These are phyloP conservation scores for Pycnonotus jocosus DNA, from an alignment of 2,113 vertebrate species.

Conservation along the genomic window DNA sequence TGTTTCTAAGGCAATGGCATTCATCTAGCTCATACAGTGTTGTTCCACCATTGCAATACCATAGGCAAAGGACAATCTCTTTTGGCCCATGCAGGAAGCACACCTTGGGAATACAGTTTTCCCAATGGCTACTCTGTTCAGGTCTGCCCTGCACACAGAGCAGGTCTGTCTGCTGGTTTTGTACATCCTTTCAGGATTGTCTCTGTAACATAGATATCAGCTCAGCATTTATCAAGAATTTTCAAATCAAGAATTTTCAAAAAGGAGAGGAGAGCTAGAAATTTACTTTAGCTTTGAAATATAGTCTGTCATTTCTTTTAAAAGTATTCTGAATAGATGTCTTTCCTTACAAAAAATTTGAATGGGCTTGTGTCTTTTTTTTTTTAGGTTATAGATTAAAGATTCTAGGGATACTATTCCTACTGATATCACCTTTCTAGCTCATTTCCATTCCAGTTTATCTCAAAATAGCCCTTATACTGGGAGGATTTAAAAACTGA, in stretches of 20 bases:
- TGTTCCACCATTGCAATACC: neutral
- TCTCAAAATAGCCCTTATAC: neutral
- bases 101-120: neutral
- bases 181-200: neutral
- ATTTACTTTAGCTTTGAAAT: neutral
- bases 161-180: neutral
- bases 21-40: neutral
- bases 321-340: neutral
- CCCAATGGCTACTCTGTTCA: neutral
- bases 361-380: neutral
- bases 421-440: neutral
- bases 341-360: neutral
- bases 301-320: neutral
- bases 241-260: too few relatives aligned
- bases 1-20: neutral
- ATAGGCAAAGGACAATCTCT: fast-evolving
- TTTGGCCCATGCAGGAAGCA: neutral
- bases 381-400: neutral
- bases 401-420: neutral
- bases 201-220: neutral
- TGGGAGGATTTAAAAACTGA: neutral
- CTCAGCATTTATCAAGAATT: neutral
- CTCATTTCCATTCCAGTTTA: neutral
- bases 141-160: neutral
- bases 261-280: neutral